Base-by-base conservation (phyloP, 2,113 vertebrate genomes). In the Scomber scombrus region DNA sequence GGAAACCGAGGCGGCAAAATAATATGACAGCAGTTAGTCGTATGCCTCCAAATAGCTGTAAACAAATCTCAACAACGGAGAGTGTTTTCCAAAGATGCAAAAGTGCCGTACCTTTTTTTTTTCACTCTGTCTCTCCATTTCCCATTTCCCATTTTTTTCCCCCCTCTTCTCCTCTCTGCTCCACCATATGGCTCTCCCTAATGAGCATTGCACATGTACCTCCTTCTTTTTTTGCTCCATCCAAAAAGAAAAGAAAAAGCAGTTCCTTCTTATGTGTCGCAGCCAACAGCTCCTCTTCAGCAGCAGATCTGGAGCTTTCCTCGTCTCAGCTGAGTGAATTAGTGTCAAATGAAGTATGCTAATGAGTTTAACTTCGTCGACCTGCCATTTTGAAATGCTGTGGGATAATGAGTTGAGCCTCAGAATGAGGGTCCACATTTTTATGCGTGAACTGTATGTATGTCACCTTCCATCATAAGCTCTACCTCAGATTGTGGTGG, bases 181-280 rank as follows among this genome's bases (percentile, higher is more conserved):
- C 75, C 56, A 85, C 88, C 93, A 93, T 93, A 93, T 93, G 92
- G 91, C 88, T 87, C 82, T 78, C 74, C 74, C 90, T 94, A 94
- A 94, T 93, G 92, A 94, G 92, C 76, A 13, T 45, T 67, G 70
- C 78, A 69, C 68, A 77, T 68, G 58, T 68, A 75, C 83, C 83
- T 80, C 83, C 72, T 74, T 85, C 64, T 80, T 89, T 87, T 90
- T 80, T 89, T 86, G 74, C 73, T 72, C 40, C 82, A 68, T 85
- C 74, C 81, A 86, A 91, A 82, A 85, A 82, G 62, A 75, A 84
- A 78, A 84, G 80, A 85, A 67, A 75, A 87, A 68, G 51, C 71
- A 21, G 9, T 52, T 78, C 57, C 62, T 71, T 82, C 79, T 77
- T 88, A 45, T 91, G 87, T 85, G 90, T n/a, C 31, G 68, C 47